phyloP scores from a whole-genome alignment of 1,140 invertebrate species.

The Choristoneura fumiferana region DNA sequence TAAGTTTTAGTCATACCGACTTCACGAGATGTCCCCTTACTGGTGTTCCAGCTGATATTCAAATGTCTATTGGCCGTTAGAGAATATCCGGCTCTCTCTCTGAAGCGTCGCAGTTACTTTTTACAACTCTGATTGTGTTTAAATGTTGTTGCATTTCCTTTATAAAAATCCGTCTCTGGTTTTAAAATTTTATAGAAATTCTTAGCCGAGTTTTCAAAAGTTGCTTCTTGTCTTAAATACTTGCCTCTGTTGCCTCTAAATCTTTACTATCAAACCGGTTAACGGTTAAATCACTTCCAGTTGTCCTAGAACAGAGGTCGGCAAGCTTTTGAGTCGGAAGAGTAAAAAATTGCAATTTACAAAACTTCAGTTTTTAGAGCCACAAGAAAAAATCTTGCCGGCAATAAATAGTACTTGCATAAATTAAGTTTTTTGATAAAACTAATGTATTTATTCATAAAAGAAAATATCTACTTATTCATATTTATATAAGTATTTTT shows the following conservation, averaged over 20 bases:
- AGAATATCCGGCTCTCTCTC: slow-evolving; percentile 21
- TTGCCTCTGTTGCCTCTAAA: not conserved
- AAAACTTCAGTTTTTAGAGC: not conserved
- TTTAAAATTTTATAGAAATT: slow-evolving; percentile 3
- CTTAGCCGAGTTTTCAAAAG: not conserved
- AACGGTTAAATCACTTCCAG: too few species aligned
- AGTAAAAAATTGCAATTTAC: not conserved
- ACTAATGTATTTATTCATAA: too few species aligned
- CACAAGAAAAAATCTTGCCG: too few species aligned
- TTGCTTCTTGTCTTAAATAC: not conserved
- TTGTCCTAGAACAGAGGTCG: too few species aligned
- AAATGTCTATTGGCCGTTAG: slow-evolving; percentile 30
- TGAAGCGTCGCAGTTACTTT: slow-evolving; percentile 4
- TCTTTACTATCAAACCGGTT: too few species aligned
- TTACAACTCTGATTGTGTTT: slow-evolving; percentile 7
- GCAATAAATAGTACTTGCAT: too few species aligned
- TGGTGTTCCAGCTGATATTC: too few species aligned
- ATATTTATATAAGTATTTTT: too few species aligned
- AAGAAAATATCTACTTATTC: too few species aligned
- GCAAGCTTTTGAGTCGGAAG: not conserved
- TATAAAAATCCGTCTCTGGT: not conserved
- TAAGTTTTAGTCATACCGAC: too few species aligned
- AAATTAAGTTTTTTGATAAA: too few species aligned
- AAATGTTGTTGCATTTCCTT: slow-evolving; percentile 11
- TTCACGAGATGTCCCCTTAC: too few species aligned